phyloP scores from a whole-genome alignment of 2,113 vertebrate species.

The Synodontis membranacea region DNA sequence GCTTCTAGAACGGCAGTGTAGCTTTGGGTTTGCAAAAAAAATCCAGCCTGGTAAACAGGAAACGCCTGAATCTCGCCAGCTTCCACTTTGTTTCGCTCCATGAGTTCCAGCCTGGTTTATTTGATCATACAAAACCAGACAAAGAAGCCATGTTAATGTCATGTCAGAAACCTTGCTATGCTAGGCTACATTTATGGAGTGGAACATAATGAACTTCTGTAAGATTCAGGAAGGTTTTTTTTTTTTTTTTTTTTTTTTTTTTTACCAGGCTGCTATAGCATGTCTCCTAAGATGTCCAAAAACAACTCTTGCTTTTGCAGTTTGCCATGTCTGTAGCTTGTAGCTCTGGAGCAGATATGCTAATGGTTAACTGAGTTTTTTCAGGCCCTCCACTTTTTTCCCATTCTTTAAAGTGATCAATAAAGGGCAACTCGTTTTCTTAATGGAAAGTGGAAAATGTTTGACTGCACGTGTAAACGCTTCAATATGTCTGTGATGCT shows the following conservation, averaged over 20 bases:
- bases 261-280: not conserved
- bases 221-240: conserved; percentile 6
- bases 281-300: not conserved
- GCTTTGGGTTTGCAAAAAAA: conserved; percentile 18
- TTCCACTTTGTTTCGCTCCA: conserved; percentile 9
- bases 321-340: conserved; percentile 8
- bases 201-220: not conserved
- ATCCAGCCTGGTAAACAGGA: not conserved
- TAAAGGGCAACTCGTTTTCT: not conserved
- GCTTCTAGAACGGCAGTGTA: conserved; percentile 50
- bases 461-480: not conserved
- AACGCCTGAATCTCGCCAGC: not conserved
- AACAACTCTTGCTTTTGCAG: not conserved
- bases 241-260: too few relatives aligned
- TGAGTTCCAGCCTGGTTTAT: not conserved
- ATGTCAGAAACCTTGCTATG: not conserved
- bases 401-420: not conserved
- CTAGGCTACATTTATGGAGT: not conserved
- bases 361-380: not conserved
- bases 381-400: not conserved
- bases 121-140: not conserved
- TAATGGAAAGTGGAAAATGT: not conserved
- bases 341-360: not conserved
- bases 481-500: not conserved
- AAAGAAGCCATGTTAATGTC: not conserved